Evolutionary conservation across 2,888 invertebrate species (phyloP), one percentile per base, ranked within the genome.

Genomic region (Tetramorium bicarinatum): DNA sequence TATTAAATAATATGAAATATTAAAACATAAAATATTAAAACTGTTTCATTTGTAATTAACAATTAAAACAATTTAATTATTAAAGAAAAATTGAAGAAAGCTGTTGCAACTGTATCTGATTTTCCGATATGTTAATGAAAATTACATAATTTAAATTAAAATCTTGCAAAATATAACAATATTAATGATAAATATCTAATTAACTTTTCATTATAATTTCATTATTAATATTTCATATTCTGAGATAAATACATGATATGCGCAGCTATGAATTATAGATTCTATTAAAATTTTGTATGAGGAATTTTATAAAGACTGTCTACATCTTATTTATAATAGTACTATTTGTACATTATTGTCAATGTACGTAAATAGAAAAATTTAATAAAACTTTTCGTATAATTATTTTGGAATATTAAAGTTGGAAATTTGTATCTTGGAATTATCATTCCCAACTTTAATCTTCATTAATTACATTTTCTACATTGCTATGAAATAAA

Each of bases 181-280:
- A 76, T 64, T 52, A 64, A 64, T 34, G 49, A 49, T 62, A n/a
- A 38, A 61, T 62, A 75, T 56, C 56, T 56, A 75, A 76, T 76
- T 62, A 62, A 49, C 7, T 49, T 64, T 49, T 25, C 38, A 76
- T 76, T 75, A 38, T 38, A 18, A 38, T 64, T 49, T 25, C 38
- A 76, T 76, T 62, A 38, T 38, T 21, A 38, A 3, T 15, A 52
- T 49, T 56, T 75, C 3, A 18, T 64, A 38, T 62, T 62, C 11
- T 25, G 9, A 38, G 21, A 18, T 75, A 49, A 49, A 21, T 49
- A 15, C 21, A 21, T 21, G 15, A 62, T 15, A 18, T 21, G 21
- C 2, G 74, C 25, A 11, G 15, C 47, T 29, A 38, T 62, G 38
- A 75, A 64, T 64, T 76, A 49, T 13, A 76, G 7, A 64, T 25